Conservation (phyloP, 2,888 invertebrate species). For the Oegoconia quadripuncta region DNA sequence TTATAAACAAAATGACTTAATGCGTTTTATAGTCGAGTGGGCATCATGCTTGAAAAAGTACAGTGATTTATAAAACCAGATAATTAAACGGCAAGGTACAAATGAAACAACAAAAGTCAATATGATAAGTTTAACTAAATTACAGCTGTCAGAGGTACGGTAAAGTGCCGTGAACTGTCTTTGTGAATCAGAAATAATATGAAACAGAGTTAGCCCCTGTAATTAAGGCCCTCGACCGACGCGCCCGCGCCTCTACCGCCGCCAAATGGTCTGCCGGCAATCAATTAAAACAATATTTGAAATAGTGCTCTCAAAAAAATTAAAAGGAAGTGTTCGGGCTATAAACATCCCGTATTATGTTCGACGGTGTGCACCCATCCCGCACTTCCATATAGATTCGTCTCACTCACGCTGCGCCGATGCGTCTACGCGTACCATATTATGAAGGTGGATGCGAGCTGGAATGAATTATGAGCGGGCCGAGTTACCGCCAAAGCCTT, state of each 20-base stretch:
- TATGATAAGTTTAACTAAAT: slow-evolving; percentile 52
- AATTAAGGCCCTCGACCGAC: slow-evolving; percentile 52
- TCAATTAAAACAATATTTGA: slow-evolving; percentile 79
- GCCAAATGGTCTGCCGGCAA: slow-evolving; percentile 73
- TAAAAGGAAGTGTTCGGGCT: slow-evolving; percentile 63
- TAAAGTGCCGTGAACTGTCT: slow-evolving; percentile 40
- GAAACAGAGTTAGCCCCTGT: slow-evolving; percentile 51
- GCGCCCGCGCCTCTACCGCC: slow-evolving; percentile 52
- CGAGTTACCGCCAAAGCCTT: slow-evolving; percentile 73
- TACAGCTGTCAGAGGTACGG: slow-evolving; percentile 48
- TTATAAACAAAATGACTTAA: no score
- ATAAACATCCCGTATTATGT: slow-evolving; percentile 68
- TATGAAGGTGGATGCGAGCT: slow-evolving; percentile 54
- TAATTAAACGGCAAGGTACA: slow-evolving; percentile 10
- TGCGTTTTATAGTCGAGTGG: no score
- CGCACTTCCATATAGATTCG: slow-evolving; percentile 27
- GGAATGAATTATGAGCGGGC: slow-evolving; percentile 63
- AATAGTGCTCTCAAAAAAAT: slow-evolving; percentile 70
- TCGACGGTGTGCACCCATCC: slow-evolving; percentile 31
- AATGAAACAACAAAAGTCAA: slow-evolving; percentile 38
- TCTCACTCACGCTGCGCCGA: slow-evolving; percentile 61
- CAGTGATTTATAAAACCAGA: neutral
- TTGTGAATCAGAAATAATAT: slow-evolving; percentile 47
- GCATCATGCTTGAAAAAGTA: no score
- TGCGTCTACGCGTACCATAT: slow-evolving; percentile 63